Evolutionary conservation across 2,113 vertebrate species (phyloP).

Genomic region (Pimephales promelas): DNA sequence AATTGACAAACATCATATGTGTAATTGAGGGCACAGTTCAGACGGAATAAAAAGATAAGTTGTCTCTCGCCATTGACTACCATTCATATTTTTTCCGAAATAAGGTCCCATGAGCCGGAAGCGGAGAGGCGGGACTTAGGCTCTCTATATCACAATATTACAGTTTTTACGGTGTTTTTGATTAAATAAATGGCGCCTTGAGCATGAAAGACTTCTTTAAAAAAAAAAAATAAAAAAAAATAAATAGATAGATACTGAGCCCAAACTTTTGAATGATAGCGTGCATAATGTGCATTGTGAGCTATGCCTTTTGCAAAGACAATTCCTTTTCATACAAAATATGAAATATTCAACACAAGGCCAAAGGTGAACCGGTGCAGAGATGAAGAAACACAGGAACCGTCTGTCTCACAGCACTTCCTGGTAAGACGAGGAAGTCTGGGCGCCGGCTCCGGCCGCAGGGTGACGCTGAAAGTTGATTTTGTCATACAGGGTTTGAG

Average conservation of each 20-base stretch:
- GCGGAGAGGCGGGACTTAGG: too few species aligned
- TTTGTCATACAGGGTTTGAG: conserved; percentile 64
- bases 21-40: too few species aligned
- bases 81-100: too few species aligned
- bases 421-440: conserved; percentile 38
- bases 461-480: conserved; percentile 52
- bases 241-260: too few species aligned
- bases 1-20: too few species aligned
- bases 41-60: too few species aligned
- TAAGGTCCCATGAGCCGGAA: too few species aligned
- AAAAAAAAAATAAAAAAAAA: too few species aligned
- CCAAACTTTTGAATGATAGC: not conserved
- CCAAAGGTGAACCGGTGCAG: not conserved
- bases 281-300: not conserved
- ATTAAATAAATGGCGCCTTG: not conserved
- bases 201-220: not conserved
- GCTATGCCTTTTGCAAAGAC: not conserved
- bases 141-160: too few species aligned
- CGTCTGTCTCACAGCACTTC: not conserved
- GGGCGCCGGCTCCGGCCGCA: not conserved
- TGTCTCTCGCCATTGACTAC: too few species aligned
- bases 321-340: not conserved
- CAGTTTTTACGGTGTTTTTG: not conserved
- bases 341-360: too few species aligned
- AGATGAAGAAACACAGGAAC: not conserved